Percentiles rank a stretch among this genome's conserved stretches.
Evolutionary conservation across 2,113 vertebrate species (phyloP).

Genomic region (Poeciliopsis retropinna): DNA sequence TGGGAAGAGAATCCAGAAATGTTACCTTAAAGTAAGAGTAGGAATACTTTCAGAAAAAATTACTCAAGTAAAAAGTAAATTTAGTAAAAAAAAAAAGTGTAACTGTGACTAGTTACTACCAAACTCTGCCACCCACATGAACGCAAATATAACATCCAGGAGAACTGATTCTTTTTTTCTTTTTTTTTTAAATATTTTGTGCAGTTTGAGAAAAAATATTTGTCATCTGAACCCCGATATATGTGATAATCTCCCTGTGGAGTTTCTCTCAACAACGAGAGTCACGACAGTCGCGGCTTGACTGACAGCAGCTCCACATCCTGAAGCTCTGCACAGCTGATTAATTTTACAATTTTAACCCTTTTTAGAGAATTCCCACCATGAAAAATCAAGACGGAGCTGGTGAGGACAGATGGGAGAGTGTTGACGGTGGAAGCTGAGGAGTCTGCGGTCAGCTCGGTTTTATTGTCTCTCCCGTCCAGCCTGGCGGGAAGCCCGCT

Average conservation of each 20-base stretch:
- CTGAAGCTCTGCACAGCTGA: background rate
- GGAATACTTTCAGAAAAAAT: too few species aligned
- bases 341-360: conserved; percentile 33
- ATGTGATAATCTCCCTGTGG: background rate
- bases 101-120: too few species aligned
- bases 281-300: conserved; percentile 26
- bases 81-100: too few species aligned
- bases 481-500: conserved; percentile 27
- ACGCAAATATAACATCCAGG: background rate
- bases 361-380: conserved; percentile 29
- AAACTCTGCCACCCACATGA: too few species aligned
- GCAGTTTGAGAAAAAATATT: too few species aligned
- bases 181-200: too few species aligned
- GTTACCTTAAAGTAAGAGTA: too few species aligned
- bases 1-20: too few species aligned
- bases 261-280: background rate
- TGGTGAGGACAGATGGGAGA: conserved; percentile 31
- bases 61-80: too few species aligned
- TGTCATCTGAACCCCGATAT: background rate
- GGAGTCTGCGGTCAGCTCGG: conserved; percentile 44
- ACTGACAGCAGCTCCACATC: conserved; percentile 29
- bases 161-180: too few species aligned
- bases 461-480: conserved; percentile 59
- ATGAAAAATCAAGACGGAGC: conserved; percentile 39
- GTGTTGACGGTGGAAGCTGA: conserved; percentile 44